These are phyloP conservation scores for Pangasius larnaudii DNA, from an alignment of 2,797 vertebrate genomes.

Conservation along the genomic window DNA sequence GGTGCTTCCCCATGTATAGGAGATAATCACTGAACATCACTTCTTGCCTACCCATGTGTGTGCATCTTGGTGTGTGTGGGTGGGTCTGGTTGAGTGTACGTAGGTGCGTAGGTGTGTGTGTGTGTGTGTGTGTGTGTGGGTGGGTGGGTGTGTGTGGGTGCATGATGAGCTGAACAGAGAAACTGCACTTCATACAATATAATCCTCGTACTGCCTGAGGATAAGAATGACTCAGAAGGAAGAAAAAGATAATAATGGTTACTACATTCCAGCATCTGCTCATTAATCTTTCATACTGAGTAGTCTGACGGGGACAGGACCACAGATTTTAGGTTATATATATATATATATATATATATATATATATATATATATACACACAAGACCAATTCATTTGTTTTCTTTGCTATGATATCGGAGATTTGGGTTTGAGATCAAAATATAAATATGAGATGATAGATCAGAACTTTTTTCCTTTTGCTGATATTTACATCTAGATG, in stretches of 20 bases:
- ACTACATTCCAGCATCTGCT: conserved; percentile 77
- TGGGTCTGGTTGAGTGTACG: neutral
- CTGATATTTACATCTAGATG: neutral
- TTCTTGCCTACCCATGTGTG: conserved; percentile 16
- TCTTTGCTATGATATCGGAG: too few species aligned
- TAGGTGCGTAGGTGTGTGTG: neutral
- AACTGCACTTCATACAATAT: conserved; percentile 62
- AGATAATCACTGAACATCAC: conserved; percentile 12
- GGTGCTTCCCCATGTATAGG: neutral
- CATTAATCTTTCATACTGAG: conserved; percentile 80
- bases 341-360: too few species aligned
- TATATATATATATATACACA: too few species aligned
- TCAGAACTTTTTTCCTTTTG: too few species aligned
- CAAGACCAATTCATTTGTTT: too few species aligned
- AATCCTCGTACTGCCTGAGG: conserved; percentile 62
- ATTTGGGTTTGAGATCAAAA: too few species aligned
- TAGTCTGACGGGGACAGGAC: conserved; percentile 75
- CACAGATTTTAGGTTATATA: conserved; percentile 58
- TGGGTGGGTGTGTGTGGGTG: conserved; percentile 14
- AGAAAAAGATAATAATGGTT: conserved; percentile 69
- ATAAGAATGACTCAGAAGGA: conserved; percentile 52
- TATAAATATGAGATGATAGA: too few species aligned
- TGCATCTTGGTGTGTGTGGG: conserved; percentile 1
- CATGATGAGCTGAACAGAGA: conserved; percentile 53
- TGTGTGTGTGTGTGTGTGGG: neutral